Base-by-base conservation (phyloP, 2,113 vertebrate genomes). In the Trachemys scripta region DNA sequence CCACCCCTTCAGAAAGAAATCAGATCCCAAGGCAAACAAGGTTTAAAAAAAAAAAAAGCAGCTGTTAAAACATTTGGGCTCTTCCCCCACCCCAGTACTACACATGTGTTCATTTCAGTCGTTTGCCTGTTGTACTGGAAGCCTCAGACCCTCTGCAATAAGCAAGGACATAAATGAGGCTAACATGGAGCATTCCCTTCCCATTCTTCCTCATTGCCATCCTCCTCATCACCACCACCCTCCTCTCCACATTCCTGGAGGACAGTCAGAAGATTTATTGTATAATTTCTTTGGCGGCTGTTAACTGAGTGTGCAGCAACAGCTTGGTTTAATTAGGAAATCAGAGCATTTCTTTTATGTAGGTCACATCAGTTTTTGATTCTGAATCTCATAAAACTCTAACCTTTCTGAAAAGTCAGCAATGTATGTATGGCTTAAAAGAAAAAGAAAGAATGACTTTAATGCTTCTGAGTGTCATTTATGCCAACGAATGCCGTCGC, bases 61-160 rank as follows among this genome's bases (percentile, higher is more conserved):
- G 99, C 99, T 99, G 99, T 99, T 99, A 98, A 99, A 99, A 99
- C 98, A 99, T 98, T 98, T 96, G 92, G 95, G 86, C 88, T 97
- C 92, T 96, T 47, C 80, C 91, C 85, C 82, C 89, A 88, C 25
- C 69, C 7, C 80, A 69, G 82, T 87, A 85, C 87, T 95, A 88
- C 57, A 83, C 82, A 92, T 87, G 24, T 49, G 93, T 94, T 90
- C 69, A 62, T 95, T 95, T 91, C 87, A 85, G 90, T 92, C 94
- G 65, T 95, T 72, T 85, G 62, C 82, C 59, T 92, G n/a, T 17
- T 84, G 53, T 80, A 76, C 87, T 95, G 81, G 54, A 93, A 94
- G 94, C 8, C 49, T 89, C 19, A 87, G 89, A 90, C 65, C 84
- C 88, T 95, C 81, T 31, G 49, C 1, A 2, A 90, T 29, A 85